Conservation (phyloP, 2,113 vertebrate species). For the Mola mola region DNA sequence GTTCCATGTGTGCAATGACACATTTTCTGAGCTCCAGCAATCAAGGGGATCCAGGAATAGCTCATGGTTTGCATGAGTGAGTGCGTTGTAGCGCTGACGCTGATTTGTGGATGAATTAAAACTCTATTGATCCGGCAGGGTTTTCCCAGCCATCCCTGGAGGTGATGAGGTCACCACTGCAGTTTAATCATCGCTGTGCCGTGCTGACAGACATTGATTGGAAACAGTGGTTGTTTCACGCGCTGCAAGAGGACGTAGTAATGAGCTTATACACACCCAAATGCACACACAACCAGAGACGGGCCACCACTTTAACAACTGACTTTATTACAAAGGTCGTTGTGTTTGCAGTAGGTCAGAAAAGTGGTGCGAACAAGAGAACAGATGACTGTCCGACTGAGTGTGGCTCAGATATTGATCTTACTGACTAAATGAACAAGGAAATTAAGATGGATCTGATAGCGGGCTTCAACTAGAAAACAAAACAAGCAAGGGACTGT, state of each 20-base stretch:
- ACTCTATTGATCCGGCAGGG: conserved; percentile 43
- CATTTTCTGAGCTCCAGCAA: not conserved
- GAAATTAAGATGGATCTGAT: conserved; percentile 18
- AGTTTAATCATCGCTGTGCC: conserved; percentile 46
- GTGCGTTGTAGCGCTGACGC: conserved; percentile 7
- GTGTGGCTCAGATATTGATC: conserved; percentile 6
- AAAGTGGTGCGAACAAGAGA: too few species aligned
- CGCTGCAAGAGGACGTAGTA: conserved; percentile 1
- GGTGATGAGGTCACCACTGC: conserved; percentile 52
- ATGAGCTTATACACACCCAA: conserved; percentile 6
- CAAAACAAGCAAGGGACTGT: conserved; percentile 15
- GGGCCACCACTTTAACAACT: conserved; percentile 12
- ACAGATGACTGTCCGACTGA: too few species aligned
- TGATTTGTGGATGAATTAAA: conserved; percentile 62
- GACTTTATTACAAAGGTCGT: conserved; percentile 1
- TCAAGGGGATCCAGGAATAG: not conserved
- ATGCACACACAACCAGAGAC: conserved; percentile 1
- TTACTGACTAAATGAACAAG: conserved; percentile 20
- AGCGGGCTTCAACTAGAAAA: not conserved
- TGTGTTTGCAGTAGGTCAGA: too few species aligned
- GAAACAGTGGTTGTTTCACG: conserved; percentile 33
- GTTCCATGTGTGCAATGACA: not conserved
- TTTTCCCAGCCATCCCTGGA: conserved; percentile 43
- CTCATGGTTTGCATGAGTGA: not conserved
- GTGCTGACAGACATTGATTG: conserved; percentile 44